Evolutionary conservation across 1,140 invertebrate genomes (phyloP), one percentile per base, ranked within the genome.

Genomic region (Nasonia longicornis): DNA sequence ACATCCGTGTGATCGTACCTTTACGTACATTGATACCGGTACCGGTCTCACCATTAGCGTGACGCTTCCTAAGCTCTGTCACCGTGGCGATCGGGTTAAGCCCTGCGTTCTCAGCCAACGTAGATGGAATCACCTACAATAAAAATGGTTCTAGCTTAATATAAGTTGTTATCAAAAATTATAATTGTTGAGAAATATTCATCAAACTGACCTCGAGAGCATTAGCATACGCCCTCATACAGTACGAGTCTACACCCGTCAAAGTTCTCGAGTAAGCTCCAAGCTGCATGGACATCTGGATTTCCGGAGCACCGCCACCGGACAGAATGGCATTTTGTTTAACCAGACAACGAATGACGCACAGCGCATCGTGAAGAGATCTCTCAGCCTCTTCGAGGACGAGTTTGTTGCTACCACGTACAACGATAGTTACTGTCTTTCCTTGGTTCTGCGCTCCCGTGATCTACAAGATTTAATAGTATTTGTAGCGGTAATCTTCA

Each of bases 81-180:
- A 99, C 98, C 0, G 98, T 99, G 72, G 96, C 93, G 88, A 99
- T 99, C 0, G 99, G 96, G 91, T 98, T 99, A 2, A 99, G 92
- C n/a, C 99, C 98, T 35, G 98, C 98, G 91, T 99, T 99, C 92
- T 99, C 99, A n/a, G 99, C 97, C 76, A 99, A 92, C 3, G 99
- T 99, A 74, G 95, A 98, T 3, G 99, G 99, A 88, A 99, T 97
- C 4, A 90, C 84, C 89, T 90, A 29, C 84, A 84, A 66, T 72
- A 77, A 58, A n/a, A 58, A 58, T 58, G 1, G 14, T 58, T 58
- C 16, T 58, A n/a, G n/a, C 14, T 31, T 31, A 42, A 64, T 14
- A 73, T 48, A 42, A 42, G 14, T 66, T 64, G 26, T 31, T 72
- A 69, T 58, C 22, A 52, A 31, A 74, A 31, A 75, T 20, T 20